Conservation (phyloP, 2,797 vertebrate species). For the Liparis tanakae region DNA sequence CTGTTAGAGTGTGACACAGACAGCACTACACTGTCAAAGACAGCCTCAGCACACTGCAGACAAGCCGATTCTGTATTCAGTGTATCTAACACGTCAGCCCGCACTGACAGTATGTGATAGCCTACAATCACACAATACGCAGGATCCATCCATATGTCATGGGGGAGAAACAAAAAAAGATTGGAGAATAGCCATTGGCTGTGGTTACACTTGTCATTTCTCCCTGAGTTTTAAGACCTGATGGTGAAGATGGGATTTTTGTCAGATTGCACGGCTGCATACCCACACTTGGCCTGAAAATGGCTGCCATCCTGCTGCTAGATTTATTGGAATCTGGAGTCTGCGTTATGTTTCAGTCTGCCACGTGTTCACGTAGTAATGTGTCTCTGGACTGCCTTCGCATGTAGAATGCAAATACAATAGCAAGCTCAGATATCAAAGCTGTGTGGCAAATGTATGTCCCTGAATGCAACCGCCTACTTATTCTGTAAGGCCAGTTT, state of each 20-base stretch:
- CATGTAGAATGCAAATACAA: neutral
- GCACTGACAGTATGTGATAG: constrained; percentile 74
- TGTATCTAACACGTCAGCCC: constrained; percentile 72
- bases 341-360: constrained; percentile 4
- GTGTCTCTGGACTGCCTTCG: neutral
- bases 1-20: constrained; percentile 83
- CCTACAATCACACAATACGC: constrained; percentile 74
- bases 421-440: neutral
- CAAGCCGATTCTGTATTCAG: constrained; percentile 71
- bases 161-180: constrained; percentile 18
- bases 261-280: constrained; percentile 3
- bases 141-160: constrained; percentile 62
- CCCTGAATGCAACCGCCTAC: neutral
- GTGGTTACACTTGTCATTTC: constrained; percentile 55
- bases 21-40: constrained; percentile 78
- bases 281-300: constrained; percentile 16
- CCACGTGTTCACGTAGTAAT: neutral
- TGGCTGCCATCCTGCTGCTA: constrained; percentile 12
- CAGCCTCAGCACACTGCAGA: constrained; percentile 74
- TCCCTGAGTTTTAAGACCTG: constrained; percentile 33
- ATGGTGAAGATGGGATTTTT: constrained; percentile 35
- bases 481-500: neutral
- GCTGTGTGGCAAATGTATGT: neutral
- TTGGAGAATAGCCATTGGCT: constrained; percentile 53
- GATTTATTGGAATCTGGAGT: constrained; percentile 18